Evolutionary conservation across 2,888 invertebrate species (phyloP).

Genomic region (Lydus trimaculatus): DNA sequence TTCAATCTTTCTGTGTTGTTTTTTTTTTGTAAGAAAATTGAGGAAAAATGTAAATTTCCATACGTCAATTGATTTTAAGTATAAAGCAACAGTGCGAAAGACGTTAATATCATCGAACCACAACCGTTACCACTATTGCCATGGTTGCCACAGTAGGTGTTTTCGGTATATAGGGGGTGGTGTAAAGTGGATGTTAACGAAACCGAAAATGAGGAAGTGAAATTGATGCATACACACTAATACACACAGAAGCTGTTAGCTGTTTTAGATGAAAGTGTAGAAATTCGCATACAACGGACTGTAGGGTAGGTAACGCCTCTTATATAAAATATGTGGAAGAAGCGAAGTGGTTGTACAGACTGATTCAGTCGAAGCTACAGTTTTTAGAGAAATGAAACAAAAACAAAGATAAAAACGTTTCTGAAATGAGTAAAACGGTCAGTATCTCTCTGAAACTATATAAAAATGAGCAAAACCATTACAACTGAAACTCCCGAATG

Average conservation of each 20-base stretch:
- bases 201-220: constrained; percentile 18
- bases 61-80: not conserved
- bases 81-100: not conserved
- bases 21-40: not conserved
- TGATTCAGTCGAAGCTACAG: no score
- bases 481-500: no score
- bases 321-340: constrained; percentile 15
- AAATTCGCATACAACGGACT: constrained; percentile 18
- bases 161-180: constrained; percentile 13
- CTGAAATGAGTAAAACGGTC: no score
- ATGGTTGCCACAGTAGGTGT: constrained; percentile 16
- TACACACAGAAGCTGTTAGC: constrained; percentile 27
- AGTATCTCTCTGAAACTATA: no score
- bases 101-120: not conserved
- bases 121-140: not conserved
- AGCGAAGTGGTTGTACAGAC: not conserved
- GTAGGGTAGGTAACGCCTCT: constrained; percentile 17
- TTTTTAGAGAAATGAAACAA: no score
- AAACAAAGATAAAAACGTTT: no score
- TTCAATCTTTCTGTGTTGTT: not conserved
- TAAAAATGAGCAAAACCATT: no score
- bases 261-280: constrained; percentile 18
- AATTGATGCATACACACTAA: no score
- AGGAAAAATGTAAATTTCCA: not conserved
- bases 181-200: constrained; percentile 10